Percentiles rank a stretch among this genome's conserved stretches.
Evolutionary conservation across 2,888 invertebrate genomes (phyloP).

Genomic region (Caenorhabditis virilis): DNA sequence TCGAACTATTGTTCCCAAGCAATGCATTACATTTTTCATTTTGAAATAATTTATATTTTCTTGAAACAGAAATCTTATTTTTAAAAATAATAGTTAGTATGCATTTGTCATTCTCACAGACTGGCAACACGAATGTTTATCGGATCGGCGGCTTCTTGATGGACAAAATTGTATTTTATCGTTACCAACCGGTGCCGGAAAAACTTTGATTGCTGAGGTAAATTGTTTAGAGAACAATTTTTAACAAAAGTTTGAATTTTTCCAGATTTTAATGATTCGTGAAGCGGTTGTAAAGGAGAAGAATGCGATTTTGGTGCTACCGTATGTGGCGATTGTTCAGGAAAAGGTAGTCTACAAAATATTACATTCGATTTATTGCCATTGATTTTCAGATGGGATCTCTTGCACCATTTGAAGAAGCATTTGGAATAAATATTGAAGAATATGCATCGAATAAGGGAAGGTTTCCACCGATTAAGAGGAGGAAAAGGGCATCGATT

Average conservation of each 20-base stretch:
- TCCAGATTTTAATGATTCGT: slow-evolving; percentile 77
- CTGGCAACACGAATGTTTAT: slow-evolving; percentile 92
- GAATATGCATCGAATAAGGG: slow-evolving; percentile 87
- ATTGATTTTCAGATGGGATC: slow-evolving; percentile 77
- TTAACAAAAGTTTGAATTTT: background rate
- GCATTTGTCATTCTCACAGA: slow-evolving; percentile 75
- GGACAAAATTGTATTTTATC: slow-evolving; percentile 87
- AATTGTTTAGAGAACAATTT: slow-evolving; percentile 42
- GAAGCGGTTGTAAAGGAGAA: slow-evolving; percentile 82
- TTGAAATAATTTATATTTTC: too few relatives aligned
- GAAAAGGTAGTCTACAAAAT: slow-evolving; percentile 79
- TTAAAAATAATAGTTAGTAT: slow-evolving; percentile 1
- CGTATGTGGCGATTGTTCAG: slow-evolving; percentile 94
- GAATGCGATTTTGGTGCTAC: slow-evolving; percentile 87
- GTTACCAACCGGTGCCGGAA: slow-evolving; percentile 93
- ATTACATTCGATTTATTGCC: background rate
- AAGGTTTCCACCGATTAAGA: slow-evolving; percentile 80
- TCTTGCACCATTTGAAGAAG: slow-evolving; percentile 84
- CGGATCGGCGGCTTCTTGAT: slow-evolving; percentile 77
- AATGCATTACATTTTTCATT: too few relatives aligned
- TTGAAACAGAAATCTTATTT: slow-evolving; percentile 31
- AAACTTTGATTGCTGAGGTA: slow-evolving; percentile 95
- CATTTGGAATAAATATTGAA: slow-evolving; percentile 85
- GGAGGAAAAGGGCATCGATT: slow-evolving; percentile 78
- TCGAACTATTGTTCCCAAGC: too few relatives aligned